Base-by-base conservation (phyloP, 2,113 vertebrate genomes). In the Oxygymnocypris stewartii region DNA sequence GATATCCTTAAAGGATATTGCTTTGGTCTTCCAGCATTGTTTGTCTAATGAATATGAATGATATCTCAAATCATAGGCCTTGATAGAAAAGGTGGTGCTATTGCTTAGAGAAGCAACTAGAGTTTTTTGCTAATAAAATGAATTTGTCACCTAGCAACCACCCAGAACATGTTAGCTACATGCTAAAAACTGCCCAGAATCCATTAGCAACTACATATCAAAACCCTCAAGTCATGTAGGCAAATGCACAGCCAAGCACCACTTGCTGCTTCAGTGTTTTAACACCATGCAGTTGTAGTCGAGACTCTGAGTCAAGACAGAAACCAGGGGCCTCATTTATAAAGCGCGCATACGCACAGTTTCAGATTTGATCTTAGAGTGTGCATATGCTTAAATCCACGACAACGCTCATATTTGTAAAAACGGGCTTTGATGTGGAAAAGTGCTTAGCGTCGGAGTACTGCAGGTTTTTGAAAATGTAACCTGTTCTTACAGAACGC, bases 141-240 rank as follows among this genome's bases (percentile, higher is more conserved):
- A 0, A 71, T 18, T 28, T 65, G 65, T 69, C 31, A 71, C 67
- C 67, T 40, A 73, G 69, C 69, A 73, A 73, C 69, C 9, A 71
- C 9, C 18, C 69, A 73, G 69, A 42, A 73, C 20, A 73, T 73
- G 69, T 73, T 73, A 73, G 69, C 69, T 73, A 23, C 69, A 40
- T 40, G 69, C 69, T 73, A 73, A 73, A 71, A 73, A 40, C 4
- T 18, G 40, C 35, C 23, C 35, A 73, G 35, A 40, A 73, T 4
- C 35, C 35, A 23, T 73, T 73, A 73, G 35, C 69, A 73, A 40
- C 35, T 73, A 73, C 10, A 73, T 23, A 23, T 23, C 18, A 73
- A 23, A 18, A 73, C 35, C 69, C 4, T 73, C 18, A 73, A 40
- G 37, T 40, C 18, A 3, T 71, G 16, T 16, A 67, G 28, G 28